Percentiles rank a stretch among this genome's conserved stretches.
Conservation (phyloP, 2,113 vertebrate species). For the Aspidoscelis tigris region DNA sequence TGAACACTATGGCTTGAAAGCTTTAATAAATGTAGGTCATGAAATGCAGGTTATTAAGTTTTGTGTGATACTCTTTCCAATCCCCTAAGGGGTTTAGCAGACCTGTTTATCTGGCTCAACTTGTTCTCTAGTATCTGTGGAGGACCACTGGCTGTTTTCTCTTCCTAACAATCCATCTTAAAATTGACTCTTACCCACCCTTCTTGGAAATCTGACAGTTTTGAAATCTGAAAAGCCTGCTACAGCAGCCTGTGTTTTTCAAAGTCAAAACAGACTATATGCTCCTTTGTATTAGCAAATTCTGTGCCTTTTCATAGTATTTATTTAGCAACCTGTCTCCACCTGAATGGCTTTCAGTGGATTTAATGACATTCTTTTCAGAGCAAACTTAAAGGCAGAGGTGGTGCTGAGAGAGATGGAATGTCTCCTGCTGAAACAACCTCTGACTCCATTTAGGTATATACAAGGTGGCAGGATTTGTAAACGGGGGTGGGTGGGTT, state of each 20-base stretch:
- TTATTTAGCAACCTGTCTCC: constrained; percentile 67
- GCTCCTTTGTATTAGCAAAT: constrained; percentile 72
- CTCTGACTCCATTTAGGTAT: constrained; percentile 30
- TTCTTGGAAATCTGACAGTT: constrained; percentile 73
- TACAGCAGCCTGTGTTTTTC: constrained; percentile 66
- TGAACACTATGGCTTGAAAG: constrained; percentile 67
- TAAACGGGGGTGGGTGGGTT: constrained; percentile 26
- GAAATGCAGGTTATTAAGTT: constrained; percentile 82
- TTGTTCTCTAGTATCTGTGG: constrained; percentile 83
- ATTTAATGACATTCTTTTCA: constrained; percentile 59
- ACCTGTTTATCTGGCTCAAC: constrained; percentile 84
- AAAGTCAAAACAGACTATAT: constrained; percentile 65
- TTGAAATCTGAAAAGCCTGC: constrained; percentile 71
- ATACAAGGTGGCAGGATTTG: constrained; percentile 32
- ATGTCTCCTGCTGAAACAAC: constrained; percentile 24
- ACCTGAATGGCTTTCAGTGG: constrained; percentile 58
- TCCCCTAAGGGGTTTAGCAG: constrained; percentile 72
- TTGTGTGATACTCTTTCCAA: constrained; percentile 83
- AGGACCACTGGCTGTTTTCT: constrained; percentile 82
- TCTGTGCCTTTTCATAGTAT: constrained; percentile 68
- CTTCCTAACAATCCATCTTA: constrained; percentile 83
- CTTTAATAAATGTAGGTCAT: constrained; percentile 71
- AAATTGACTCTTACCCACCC: constrained; percentile 71
- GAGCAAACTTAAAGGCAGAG: constrained; percentile 58
- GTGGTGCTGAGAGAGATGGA: constrained; percentile 55